Conservation (phyloP, 2,888 invertebrate species). For the Globia sparganii region DNA sequence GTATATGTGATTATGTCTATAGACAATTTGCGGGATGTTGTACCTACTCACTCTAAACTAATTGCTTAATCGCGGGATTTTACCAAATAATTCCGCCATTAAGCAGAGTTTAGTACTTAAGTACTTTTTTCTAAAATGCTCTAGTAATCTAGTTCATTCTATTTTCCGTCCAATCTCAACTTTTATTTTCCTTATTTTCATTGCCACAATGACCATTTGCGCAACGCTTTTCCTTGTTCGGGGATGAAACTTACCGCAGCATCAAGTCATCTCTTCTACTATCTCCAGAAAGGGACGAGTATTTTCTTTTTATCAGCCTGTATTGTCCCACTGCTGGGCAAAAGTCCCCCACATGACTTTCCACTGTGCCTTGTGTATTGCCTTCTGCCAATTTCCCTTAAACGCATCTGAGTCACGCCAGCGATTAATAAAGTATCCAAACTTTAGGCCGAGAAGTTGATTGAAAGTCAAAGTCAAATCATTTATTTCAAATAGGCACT, state of each 20-base stretch:
- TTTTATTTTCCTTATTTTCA: neutral
- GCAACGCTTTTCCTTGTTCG: neutral
- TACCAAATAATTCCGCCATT: neutral
- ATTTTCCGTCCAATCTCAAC: neutral
- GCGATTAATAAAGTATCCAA: neutral
- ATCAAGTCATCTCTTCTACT: neutral
- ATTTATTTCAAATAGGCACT: too few relatives aligned
- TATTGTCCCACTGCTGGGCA: neutral
- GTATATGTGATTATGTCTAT: constrained; percentile 15
- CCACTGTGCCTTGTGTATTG: neutral
- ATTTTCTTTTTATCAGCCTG: neutral
- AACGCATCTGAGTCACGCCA: neutral
- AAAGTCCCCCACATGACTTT: neutral
- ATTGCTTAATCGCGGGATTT: constrained; percentile 8
- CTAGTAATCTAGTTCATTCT: neutral
- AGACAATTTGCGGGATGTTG: constrained; percentile 14
- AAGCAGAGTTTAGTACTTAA: neutral
- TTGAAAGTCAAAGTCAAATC: too few relatives aligned
- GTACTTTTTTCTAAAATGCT: neutral
- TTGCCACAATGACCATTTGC: neutral
- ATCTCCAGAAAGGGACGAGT: neutral
- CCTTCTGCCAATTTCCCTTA: neutral
- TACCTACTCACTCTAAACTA: neutral
- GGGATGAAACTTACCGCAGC: neutral
- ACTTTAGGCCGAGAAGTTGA: neutral